Evolutionary conservation across 2,888 invertebrate genomes (phyloP), one percentile per base, ranked within the genome.

Genomic region (Apoda limacodes): DNA sequence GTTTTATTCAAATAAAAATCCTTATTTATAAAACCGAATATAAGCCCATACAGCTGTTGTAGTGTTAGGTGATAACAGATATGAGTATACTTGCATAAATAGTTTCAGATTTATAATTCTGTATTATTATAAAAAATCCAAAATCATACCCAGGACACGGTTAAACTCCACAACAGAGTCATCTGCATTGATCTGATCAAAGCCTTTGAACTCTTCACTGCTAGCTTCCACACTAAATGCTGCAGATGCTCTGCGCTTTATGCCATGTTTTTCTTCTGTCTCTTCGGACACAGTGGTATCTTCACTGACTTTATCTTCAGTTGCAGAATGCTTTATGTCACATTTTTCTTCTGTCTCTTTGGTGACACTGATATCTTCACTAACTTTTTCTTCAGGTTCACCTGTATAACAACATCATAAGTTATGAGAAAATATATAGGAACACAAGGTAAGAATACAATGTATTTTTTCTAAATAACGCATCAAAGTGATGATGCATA

Each of bases 211-310:
- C 13, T 70, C 68, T 5, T 63, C 65, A 15, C 54, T 53, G 0
- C 42, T 61, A 3, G 38, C 45, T 28, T 72, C 72, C n/a, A n/a
- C n/a, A 37, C 63, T 72, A 34, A 76, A 71, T 0, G 71, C 70
- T 1, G 48, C 39, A 0, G 78, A 78, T 0, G 74, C 76, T 32
- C 71, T 61, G n/a, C 78, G 56, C 36, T 78, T 78, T 11, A 58
- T 39, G 2, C 70, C 68, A 42, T 60, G 47, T 24, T 51, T 57
- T 0, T 53, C 47, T 22, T 54, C 52, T 2, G 10, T 11, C 13
- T 2, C 19, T 28, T 28, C 20, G 9, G 22, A 6, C 13, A n/a
- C 4, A 9, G 4, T 14, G n/a, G 12, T 12, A 15, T 15, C n/a
- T 10, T 27, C 22, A 12, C 4, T 22, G 9, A 6, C 13, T 3